A percentile compares a stretch with the other conserved stretches of the same genome.
Evolutionary conservation across 2,797 vertebrate genomes (phyloP).

Genomic region (Caiman crocodilus): DNA sequence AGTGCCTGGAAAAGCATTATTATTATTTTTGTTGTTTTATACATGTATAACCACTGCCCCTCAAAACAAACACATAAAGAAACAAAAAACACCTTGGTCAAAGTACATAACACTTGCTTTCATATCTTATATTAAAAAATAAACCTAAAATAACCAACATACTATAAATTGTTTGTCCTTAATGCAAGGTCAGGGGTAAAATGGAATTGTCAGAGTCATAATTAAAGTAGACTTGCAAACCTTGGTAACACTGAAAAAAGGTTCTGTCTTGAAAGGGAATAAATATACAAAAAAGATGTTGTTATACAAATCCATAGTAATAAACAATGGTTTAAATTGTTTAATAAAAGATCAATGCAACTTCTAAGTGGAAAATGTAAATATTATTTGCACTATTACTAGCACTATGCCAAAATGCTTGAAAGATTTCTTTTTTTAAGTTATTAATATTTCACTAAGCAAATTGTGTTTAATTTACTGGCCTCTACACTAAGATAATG

Average conservation of each 20-base stretch:
- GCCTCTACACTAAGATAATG: neutral
- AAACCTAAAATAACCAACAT: neutral
- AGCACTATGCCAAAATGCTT: neutral
- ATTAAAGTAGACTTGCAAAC: neutral
- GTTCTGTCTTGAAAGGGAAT: neutral
- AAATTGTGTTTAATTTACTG: neutral
- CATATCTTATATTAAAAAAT: neutral
- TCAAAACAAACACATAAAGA: no score
- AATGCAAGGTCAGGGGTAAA: neutral
- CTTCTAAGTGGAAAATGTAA: neutral
- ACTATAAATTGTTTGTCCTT: neutral
- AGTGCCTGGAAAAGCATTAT: no score
- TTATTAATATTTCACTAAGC: neutral
- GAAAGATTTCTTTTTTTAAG: neutral
- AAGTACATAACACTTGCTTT: accelerated
- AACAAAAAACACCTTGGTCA: accelerated
- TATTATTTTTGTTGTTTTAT: no score
- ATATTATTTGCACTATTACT: neutral
- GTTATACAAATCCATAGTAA: neutral
- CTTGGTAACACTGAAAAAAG: neutral
- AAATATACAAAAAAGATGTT: accelerated
- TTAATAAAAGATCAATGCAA: neutral
- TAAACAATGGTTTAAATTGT: neutral
- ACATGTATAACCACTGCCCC: no score
- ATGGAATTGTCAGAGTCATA: neutral